These are phyloP conservation scores for Mormyrus proboscirostris DNA, from an alignment of 2,797 vertebrate genomes.

Conservation along the genomic window DNA sequence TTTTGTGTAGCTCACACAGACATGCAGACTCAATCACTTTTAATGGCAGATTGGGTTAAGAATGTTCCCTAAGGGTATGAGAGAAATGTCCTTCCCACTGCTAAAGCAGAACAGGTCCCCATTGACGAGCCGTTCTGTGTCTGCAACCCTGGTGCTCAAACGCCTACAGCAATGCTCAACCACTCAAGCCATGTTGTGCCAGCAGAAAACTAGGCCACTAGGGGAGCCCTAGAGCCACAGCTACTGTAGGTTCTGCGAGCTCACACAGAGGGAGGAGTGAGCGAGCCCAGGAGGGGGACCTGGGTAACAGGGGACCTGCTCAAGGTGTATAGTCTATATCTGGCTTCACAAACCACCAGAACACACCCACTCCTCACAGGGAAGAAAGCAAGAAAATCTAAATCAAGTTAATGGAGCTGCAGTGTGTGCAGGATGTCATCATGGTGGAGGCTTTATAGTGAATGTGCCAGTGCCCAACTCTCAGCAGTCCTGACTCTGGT, in stretches of 20 bases:
- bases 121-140: background rate
- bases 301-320: background rate
- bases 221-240: background rate
- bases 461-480: background rate
- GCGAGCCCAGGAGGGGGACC: background rate
- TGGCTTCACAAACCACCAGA: background rate
- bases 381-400: background rate
- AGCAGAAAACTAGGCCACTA: background rate
- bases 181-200: background rate
- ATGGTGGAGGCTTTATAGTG: background rate
- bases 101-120: background rate
- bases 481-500: slow-evolving; percentile 1
- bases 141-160: background rate
- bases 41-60: background rate
- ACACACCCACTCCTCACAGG: background rate
- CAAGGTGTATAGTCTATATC: background rate
- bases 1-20: background rate
- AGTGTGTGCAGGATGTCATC: background rate
- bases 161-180: background rate
- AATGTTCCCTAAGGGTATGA: background rate
- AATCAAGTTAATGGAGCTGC: background rate
- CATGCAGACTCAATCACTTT: background rate
- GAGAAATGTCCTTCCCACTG: background rate
- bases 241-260: background rate
- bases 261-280: background rate